phyloP scores from a whole-genome alignment of 2,797 vertebrate species.

The Amniataba percoides region DNA sequence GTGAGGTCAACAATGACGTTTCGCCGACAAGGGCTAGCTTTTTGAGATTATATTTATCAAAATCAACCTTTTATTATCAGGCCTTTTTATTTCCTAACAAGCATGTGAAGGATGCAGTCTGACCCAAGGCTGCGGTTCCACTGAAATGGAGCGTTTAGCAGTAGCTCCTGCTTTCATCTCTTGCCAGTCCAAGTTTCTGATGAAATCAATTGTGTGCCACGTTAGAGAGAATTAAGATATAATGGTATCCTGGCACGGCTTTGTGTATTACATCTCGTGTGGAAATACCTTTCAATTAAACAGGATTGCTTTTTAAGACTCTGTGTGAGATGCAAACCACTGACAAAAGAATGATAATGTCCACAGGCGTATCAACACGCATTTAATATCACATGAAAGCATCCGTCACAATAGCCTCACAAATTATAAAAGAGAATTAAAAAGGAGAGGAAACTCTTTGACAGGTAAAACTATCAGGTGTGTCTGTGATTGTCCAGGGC shows the following conservation, averaged over 20 bases:
- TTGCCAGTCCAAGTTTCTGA: constrained; percentile 4
- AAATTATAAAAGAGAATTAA: constrained; percentile 52
- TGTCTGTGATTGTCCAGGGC: constrained; percentile 40
- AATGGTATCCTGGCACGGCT: constrained; percentile 5
- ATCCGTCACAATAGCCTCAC: constrained; percentile 22
- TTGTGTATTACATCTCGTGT: constrained; percentile 19
- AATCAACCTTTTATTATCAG: constrained; percentile 69
- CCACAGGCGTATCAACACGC: constrained; percentile 41
- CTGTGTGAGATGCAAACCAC: constrained; percentile 8
- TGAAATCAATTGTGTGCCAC: constrained; percentile 16
- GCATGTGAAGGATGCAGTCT: constrained; percentile 47
- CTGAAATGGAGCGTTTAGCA: constrained; percentile 41
- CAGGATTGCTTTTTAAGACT: constrained; percentile 6
- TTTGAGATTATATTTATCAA: constrained; percentile 66
- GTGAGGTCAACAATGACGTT: constrained; percentile 64
- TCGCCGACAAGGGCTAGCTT: constrained; percentile 38
- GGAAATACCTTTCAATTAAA: constrained; percentile 49
- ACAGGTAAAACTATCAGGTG: constrained; percentile 66
- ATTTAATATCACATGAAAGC: constrained; percentile 49
- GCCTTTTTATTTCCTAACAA: constrained; percentile 69
- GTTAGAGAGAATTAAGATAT: constrained; percentile 13
- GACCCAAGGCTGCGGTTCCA: constrained; percentile 38
- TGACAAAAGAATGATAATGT: constrained; percentile 26
- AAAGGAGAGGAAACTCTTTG: constrained; percentile 61
- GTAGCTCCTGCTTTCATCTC: constrained; percentile 21